Base-by-base conservation (phyloP, 2,113 vertebrate species). In the Prinia subflava region DNA sequence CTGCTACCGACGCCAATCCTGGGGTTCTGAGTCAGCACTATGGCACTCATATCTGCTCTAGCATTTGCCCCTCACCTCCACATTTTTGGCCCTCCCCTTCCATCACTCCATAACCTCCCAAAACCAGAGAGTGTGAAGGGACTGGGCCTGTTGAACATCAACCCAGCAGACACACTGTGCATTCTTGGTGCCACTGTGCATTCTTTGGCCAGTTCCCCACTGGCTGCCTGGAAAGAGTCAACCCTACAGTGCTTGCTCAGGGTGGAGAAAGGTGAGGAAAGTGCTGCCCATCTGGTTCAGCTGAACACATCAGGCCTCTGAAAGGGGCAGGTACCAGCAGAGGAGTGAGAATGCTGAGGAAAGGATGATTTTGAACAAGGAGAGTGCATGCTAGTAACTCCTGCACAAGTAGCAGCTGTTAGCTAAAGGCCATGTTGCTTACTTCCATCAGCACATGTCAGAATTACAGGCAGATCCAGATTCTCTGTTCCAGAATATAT, bases 141-240 rank as follows among this genome's bases (percentile, higher is more conserved):
- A 15, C 23, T 46, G 41, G 20, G 28, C 10, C 39, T 67, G 42
- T 10, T 67, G 33, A 75, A 90, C 41, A 62, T 8, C 15, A 16
- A 49, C 31, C 22, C 4, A 30, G 24, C 41, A 82, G 65, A 76
- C n/a, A 69, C 27, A 75, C 0, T 0, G 21, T 16, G 20, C 56
- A 27, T 42, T 64, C 57, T 33, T 0, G 0, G 0, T 7, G 39
- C 39, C 27, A 75, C 0, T 0, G 21, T 16, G 20, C 56, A 27
- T 42, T 65, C 57, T 33, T 13, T 33, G 53, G 53, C 7, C 49
- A 39, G 31, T 7, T 78, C 28, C 35, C 31, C 47, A 27, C 25
- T 4, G 49, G n/a, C n/a, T 60, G 28, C 35, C 23, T 14, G 11
- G 23, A 65, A 44, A 67, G 23, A 80, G 42, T 83, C 1, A 1